These are phyloP conservation scores for Octomys mimax DNA, from an alignment of 2,797 vertebrate species.

Conservation along the genomic window DNA sequence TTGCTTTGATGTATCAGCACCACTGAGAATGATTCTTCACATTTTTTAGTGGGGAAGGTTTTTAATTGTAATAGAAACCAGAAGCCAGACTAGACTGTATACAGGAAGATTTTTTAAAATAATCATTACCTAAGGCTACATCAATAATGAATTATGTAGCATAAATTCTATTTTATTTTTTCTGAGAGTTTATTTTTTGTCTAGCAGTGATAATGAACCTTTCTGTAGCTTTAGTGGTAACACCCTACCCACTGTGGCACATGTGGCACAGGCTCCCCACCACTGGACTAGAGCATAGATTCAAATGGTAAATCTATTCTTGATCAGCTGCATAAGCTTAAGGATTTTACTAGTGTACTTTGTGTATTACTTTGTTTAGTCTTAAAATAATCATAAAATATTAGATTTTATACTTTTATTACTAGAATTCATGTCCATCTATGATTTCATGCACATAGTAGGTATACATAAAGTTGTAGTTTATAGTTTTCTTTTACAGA, in stretches of 20 bases:
- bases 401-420: neutral
- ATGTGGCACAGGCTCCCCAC: neutral
- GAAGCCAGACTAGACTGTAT: neutral
- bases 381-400: neutral
- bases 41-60: neutral
- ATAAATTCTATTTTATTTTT: neutral
- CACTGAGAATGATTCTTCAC: neutral
- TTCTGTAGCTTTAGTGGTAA: neutral
- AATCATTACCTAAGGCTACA: neutral
- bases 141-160: neutral
- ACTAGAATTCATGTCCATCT: neutral
- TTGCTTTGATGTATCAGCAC: neutral
- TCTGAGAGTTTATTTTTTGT: neutral
- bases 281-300: neutral
- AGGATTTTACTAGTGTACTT: neutral
- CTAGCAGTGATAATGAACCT: neutral
- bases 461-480: neutral
- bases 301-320: neutral
- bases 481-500: neutral
- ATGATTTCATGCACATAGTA: neutral
- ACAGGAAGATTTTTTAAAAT: neutral
- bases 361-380: neutral
- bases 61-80: neutral
- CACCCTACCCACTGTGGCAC: neutral
- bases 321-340: neutral